These are phyloP conservation scores for Loripinus fragilis DNA, from an alignment of 2,888 invertebrate genomes.

Conservation along the genomic window DNA sequence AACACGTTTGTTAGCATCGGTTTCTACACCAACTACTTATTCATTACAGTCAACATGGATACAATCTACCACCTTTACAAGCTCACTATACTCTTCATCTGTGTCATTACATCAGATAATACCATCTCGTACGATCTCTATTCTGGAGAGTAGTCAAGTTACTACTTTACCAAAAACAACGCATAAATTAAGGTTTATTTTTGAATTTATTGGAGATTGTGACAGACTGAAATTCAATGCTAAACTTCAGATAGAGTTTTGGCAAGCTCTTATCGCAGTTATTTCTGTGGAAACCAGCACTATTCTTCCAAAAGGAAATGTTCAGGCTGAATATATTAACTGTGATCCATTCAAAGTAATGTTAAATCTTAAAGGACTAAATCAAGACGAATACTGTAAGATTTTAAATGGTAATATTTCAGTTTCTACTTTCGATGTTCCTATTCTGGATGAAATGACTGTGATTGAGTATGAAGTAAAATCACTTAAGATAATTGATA, in stretches of 20 bases:
- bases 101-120: too few species aligned
- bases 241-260: slow-evolving; percentile 52
- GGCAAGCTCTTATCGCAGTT: slow-evolving; percentile 51
- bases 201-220: slow-evolving; percentile 50
- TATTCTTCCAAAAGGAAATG: slow-evolving; percentile 29
- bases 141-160: not conserved
- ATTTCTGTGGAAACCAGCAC: slow-evolving; percentile 34
- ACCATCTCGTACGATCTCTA: not conserved
- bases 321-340: slow-evolving; percentile 49
- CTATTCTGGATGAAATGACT: slow-evolving; percentile 48
- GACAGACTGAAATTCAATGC: slow-evolving; percentile 28
- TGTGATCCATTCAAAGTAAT: slow-evolving; percentile 54
- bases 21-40: too few species aligned
- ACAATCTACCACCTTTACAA: too few species aligned
- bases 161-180: not conserved
- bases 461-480: slow-evolving; percentile 44
- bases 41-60: too few species aligned
- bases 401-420: slow-evolving; percentile 11
- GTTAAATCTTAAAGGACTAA: slow-evolving; percentile 27
- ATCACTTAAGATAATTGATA: slow-evolving; percentile 25
- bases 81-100: too few species aligned
- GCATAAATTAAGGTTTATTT: not conserved
- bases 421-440: slow-evolving; percentile 38
- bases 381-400: not conserved
- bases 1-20: too few species aligned